Base-by-base conservation (phyloP, 2,888 invertebrate genomes). In the Melieria picta region DNA sequence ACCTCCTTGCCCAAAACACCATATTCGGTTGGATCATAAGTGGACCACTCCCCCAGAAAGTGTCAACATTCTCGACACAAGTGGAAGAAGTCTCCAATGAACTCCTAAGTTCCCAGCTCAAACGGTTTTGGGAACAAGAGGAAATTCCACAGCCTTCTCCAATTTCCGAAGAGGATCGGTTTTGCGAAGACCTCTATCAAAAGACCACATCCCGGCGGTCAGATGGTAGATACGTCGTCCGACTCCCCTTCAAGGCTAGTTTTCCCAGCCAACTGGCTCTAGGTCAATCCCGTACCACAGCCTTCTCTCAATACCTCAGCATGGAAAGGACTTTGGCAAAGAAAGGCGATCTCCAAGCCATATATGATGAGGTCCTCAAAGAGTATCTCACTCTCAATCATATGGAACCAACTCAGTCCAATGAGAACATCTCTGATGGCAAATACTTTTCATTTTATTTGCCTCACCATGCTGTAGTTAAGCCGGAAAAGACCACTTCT, bases 401-500 rank as follows among this genome's bases (percentile, higher is more conserved):
- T 42, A 70, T 72, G 71, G 69, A 72, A 11, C 13, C 56, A 58
- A 55, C 47, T 6, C 9, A n/a, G 16, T 16, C 16, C 16, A 16
- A 16, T 1, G 16, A 16, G 1, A 16, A 1, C 16, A 16, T 16
- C 16, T 0, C 45, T 10, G 11, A 69, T 7, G 57, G 47, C 1
- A 72, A 69, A 42, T 69, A 45, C 47, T 48, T 65, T 47, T 55
- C 62, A n/a, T 55, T 60, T 58, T 48, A 74, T 13, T 42, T 71
- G 16, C 75, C 77, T 1, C 76, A 77, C 55, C 74, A 77, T 46
- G 75, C 73, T 1, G 72, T 77, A 5, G 58, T 76, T 4, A 69
- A 65, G 11, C 72, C 71, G 0, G 72, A 75, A 7, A 74, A 72
- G 42, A 71, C 69, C n/a, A 72, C 74, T 2, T 75, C 74, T 2